Evolutionary conservation across 2,113 vertebrate genomes (phyloP), one percentile per base, ranked within the genome.

Genomic region (Camelus bactrianus): DNA sequence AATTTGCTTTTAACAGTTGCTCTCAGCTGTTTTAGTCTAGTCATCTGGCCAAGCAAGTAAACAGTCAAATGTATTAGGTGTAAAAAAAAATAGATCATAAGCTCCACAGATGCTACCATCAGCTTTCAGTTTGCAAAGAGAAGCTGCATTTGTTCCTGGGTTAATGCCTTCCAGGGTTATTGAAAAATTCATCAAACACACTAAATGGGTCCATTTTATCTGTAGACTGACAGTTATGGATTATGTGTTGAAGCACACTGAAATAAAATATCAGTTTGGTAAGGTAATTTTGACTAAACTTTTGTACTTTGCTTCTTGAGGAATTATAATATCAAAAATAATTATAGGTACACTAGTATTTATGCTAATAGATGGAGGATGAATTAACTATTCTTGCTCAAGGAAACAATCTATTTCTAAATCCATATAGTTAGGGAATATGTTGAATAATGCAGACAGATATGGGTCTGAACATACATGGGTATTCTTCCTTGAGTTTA

Each of bases 401-500:
- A 93, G 54, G 88, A 91, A 93, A 75, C 69, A 87, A 92, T 48
- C 56, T 58, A 82, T 69, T 85, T 89, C 20, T 56, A 70, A 84
- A 88, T 79, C 13, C 1, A 65, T 19, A 80, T 58, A 72, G 58
- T 60, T 42, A 84, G 48, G 19, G 42, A 24, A 46, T 62, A 80
- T 42, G 12, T 22, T 94, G 48, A 81, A 67, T 50, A 96, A 58
- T 85, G 22, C 5, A 64, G 52, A 12, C 35, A 58, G 38, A 87
- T 62, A 58, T 48, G 35, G 17, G 24, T 16, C 42, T 80, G 20
- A 46, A 81, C 5, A 65, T 48, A 60, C 11, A 2, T 22, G 32
- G n/a, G 16, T 6, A 52, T 8, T 89, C 24, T 80, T 88, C 65
- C 32, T 58, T 91, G 30, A 46, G 46, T 84, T n/a, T 93, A 4